These are phyloP conservation scores for Mythimna loreyi DNA, from an alignment of 2,888 invertebrate species.

Conservation along the genomic window DNA sequence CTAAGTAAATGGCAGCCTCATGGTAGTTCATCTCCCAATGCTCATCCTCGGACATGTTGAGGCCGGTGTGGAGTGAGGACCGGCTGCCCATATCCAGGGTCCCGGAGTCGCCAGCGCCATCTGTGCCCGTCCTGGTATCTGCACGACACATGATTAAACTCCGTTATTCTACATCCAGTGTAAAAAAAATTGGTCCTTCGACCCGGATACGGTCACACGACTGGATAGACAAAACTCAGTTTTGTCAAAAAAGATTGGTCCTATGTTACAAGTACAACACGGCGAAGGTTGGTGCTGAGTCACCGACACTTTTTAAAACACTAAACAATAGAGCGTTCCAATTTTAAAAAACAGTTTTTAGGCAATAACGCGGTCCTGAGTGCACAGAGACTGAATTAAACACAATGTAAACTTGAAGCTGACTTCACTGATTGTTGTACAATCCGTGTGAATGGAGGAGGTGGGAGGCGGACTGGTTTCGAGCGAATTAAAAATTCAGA, in stretches of 20 bases:
- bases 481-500: conserved; percentile 41
- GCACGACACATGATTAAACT: conserved; percentile 47
- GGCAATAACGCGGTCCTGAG: conserved; percentile 1
- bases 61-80: conserved; percentile 91
- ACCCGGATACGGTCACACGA: conserved; percentile 1
- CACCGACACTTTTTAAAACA: conserved; percentile 9
- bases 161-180: conserved; percentile 10
- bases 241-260: conserved; percentile 16
- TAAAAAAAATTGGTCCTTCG: conserved; percentile 17
- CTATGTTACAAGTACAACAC: conserved; percentile 7
- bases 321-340: not conserved
- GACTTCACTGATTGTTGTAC: conserved; percentile 33
- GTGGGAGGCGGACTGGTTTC: conserved; percentile 55
- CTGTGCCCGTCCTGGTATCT: conserved; percentile 81
- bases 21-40: conserved; percentile 98
- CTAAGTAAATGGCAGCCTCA: conserved; percentile 96
- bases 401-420: conserved; percentile 14
- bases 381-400: conserved; percentile 19
- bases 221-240: not conserved
- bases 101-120: conserved; percentile 83
- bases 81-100: conserved; percentile 92
- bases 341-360: conserved; percentile 1
- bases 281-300: conserved; percentile 16
- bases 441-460: conserved; percentile 24
- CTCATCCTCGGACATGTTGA: conserved; percentile 89